These are phyloP conservation scores for Iselma pallidipennis DNA, from an alignment of 2,888 invertebrate species.

Conservation along the genomic window DNA sequence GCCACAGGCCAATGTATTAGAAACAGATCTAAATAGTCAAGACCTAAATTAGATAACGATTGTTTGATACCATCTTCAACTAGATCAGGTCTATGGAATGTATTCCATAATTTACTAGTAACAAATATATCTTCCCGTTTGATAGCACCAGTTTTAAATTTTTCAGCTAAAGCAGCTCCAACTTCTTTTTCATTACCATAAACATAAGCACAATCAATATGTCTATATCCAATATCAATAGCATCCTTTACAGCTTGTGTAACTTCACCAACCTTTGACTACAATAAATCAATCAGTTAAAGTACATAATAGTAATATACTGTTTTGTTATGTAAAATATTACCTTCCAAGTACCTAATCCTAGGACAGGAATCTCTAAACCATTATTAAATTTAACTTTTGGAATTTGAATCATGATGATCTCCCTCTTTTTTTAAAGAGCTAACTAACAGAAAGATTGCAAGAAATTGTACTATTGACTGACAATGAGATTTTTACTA, in stretches of 20 bases:
- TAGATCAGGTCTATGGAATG: slow-evolving; percentile 74
- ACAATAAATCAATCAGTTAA: slow-evolving; percentile 20
- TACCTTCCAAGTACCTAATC: slow-evolving; percentile 55
- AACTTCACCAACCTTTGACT: slow-evolving; percentile 72
- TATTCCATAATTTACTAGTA: slow-evolving; percentile 87
- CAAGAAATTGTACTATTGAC: too few relatives aligned
- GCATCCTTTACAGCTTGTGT: slow-evolving; percentile 73
- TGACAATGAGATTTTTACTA: not conserved
- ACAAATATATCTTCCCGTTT: slow-evolving; percentile 74
- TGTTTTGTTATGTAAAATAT: not conserved
- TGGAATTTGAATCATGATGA: slow-evolving; percentile 17
- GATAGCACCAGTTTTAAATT: slow-evolving; percentile 68
- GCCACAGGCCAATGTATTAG: slow-evolving; percentile 60
- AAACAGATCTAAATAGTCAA: slow-evolving; percentile 61
- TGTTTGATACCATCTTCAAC: slow-evolving; percentile 50
- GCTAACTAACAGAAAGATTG: too few relatives aligned
- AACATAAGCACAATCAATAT: slow-evolving; percentile 75
- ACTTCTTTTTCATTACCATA: slow-evolving; percentile 80
- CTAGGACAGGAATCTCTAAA: slow-evolving; percentile 48
- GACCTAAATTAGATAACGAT: slow-evolving; percentile 58
- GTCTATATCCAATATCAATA: slow-evolving; percentile 77
- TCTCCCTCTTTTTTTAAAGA: not conserved
- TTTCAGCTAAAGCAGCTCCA: slow-evolving; percentile 68
- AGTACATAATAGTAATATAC: not conserved
- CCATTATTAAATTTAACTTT: slow-evolving; percentile 37